Evolutionary conservation across 2,113 vertebrate genomes (phyloP).

Genomic region (Tautogolabrus adspersus): DNA sequence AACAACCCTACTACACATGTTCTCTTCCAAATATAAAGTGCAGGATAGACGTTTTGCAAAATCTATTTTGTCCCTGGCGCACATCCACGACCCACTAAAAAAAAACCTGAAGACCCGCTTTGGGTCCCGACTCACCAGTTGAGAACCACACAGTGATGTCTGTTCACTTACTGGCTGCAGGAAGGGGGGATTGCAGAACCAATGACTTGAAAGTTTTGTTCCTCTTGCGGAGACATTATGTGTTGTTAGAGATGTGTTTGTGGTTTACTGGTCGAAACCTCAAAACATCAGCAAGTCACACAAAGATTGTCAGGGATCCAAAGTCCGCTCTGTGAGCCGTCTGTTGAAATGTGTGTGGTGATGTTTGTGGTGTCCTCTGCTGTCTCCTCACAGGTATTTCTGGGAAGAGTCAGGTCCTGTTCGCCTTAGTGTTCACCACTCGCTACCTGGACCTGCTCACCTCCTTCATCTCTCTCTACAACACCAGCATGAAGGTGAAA

Average conservation of each 20-base stretch:
- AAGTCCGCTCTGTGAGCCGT: background rate
- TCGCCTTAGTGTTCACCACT: conserved; percentile 97
- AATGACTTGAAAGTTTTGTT: background rate
- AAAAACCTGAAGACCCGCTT: too few relatives aligned
- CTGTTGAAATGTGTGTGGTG: background rate
- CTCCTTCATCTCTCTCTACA: conserved; percentile 98
- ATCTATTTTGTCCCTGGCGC: too few relatives aligned
- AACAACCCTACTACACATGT: too few relatives aligned
- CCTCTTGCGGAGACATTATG: background rate
- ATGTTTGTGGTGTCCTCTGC: conserved; percentile 6
- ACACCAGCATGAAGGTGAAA: conserved; percentile 97
- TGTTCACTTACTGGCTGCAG: too few relatives aligned
- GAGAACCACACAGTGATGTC: background rate
- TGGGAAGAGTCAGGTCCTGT: conserved; percentile 98
- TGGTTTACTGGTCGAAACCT: background rate
- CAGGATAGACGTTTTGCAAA: too few relatives aligned
- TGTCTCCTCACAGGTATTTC: conserved; percentile 90
- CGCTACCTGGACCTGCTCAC: conserved; percentile 99
- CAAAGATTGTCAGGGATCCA: background rate
- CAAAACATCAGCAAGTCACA: background rate
- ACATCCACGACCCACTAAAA: too few relatives aligned
- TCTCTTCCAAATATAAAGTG: too few relatives aligned
- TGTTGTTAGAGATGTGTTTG: too few relatives aligned
- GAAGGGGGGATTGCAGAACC: background rate
- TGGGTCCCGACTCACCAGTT: too few relatives aligned